These are phyloP conservation scores for Notechis scutatus DNA, from an alignment of 2,113 vertebrate genomes.

Conservation along the genomic window DNA sequence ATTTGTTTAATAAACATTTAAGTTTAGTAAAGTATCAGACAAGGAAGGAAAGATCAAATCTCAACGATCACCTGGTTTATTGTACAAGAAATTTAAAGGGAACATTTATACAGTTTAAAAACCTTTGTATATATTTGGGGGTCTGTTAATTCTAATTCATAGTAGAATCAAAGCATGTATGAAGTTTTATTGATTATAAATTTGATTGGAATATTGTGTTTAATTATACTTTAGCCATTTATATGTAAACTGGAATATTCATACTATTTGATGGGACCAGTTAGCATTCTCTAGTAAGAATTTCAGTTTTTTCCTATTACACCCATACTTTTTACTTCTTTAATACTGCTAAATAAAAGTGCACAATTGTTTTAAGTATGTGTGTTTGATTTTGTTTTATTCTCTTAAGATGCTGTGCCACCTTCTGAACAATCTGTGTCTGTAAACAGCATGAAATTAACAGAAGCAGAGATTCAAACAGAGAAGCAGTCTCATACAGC, in stretches of 20 bases:
- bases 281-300: neutral
- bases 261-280: neutral
- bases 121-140: neutral
- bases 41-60: neutral
- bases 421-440: constrained; percentile 60
- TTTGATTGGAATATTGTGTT: neutral
- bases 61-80: neutral
- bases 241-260: neutral
- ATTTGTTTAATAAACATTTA: neutral
- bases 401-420: constrained; percentile 58
- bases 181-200: neutral
- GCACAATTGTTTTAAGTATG: constrained; percentile 31
- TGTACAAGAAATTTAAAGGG: neutral
- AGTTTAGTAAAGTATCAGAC: neutral
- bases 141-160: neutral
- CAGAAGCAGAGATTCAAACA: constrained; percentile 57
- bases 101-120: neutral
- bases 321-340: constrained; percentile 19
- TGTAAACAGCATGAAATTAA: constrained; percentile 58
- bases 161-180: neutral
- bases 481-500: constrained; percentile 58
- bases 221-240: neutral
- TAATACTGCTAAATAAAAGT: constrained; percentile 25
- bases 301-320: neutral
- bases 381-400: constrained; percentile 31